These are phyloP conservation scores for Emydoidea blandingii DNA, from an alignment of 2,797 vertebrate genomes.

Conservation along the genomic window DNA sequence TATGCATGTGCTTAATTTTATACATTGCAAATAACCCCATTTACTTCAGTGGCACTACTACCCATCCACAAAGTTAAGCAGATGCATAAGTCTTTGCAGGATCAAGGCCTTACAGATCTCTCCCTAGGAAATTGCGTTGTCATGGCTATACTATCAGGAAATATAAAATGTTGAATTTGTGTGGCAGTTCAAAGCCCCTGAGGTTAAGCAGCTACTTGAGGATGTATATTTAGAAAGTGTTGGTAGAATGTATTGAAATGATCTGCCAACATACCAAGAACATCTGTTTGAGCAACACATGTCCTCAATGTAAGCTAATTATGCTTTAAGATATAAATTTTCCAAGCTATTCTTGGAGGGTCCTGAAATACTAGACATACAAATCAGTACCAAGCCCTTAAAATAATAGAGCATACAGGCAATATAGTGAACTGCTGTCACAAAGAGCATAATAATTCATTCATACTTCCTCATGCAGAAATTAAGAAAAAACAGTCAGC, in stretches of 20 bases:
- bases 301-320: slow-evolving; percentile 26
- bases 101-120: background rate
- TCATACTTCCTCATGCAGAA: background rate
- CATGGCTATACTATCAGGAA: slow-evolving; percentile 40
- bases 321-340: background rate
- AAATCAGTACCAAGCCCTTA: background rate
- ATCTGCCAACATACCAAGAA: slow-evolving; percentile 29
- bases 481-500: background rate
- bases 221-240: slow-evolving; percentile 47
- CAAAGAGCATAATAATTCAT: background rate
- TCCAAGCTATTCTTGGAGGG: background rate
- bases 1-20: background rate
- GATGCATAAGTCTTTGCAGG: background rate
- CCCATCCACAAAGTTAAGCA: background rate
- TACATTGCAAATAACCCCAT: background rate
- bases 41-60: background rate
- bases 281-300: background rate
- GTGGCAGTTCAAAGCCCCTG: slow-evolving; percentile 37
- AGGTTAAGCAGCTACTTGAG: slow-evolving; percentile 63
- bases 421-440: background rate
- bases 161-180: slow-evolving; percentile 45
- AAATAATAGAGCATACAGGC: background rate
- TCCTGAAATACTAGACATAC: background rate
- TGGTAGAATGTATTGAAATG: slow-evolving; percentile 43
- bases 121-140: background rate